Evolutionary conservation across 1,140 invertebrate genomes (phyloP), one percentile per base, ranked within the genome.

Genomic region (Orussus abietinus): DNA sequence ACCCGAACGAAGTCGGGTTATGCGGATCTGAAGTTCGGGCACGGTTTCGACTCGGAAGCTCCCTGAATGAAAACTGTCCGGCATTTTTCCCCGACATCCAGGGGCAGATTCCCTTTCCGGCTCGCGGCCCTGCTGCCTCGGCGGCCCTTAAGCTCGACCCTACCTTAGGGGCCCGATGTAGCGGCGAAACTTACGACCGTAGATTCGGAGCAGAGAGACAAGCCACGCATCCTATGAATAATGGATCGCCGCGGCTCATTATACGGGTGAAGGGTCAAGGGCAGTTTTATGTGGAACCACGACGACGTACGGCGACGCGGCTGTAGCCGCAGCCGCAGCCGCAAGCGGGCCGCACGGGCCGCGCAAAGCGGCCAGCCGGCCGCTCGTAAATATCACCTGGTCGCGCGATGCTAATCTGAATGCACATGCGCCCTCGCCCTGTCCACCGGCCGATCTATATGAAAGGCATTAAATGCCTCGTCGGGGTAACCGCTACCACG

Each of bases 251-350:
- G 26, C 39, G 51, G 58, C 60, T 66, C 57, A 61, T 68, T 68
- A 68, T 66, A 53, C 65, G 57, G 59, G 59, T 64, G 53, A 62
- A 55, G 55, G 63, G 65, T 66, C 63, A 66, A 68, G 62, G 65
- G 57, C 63, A 62, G 55, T 57, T 59, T 57, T 60, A 55, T 66
- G 47, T 55, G 54, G 54, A 56, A 55, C 51, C 53, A 58, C 49
- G 55, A 45, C 53, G 55, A 44, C 42, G 47, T 34, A 19, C 45
- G 25, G 45, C 33, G 45, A 47, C 44, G 46, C 41, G 12, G 12
- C 30, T 17, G 29, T 42, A 37, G 48, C 45, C 38, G 28, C 34
- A 34, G 25, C 17, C 26, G 21, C 21, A 26, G 18, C 31, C 25
- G 35, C 38, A 33, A 50, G 30, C 29, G 38, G 38, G 40, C 38